Base-by-base conservation (phyloP, 2,113 vertebrate species). In the Gopherus evgoodei region DNA sequence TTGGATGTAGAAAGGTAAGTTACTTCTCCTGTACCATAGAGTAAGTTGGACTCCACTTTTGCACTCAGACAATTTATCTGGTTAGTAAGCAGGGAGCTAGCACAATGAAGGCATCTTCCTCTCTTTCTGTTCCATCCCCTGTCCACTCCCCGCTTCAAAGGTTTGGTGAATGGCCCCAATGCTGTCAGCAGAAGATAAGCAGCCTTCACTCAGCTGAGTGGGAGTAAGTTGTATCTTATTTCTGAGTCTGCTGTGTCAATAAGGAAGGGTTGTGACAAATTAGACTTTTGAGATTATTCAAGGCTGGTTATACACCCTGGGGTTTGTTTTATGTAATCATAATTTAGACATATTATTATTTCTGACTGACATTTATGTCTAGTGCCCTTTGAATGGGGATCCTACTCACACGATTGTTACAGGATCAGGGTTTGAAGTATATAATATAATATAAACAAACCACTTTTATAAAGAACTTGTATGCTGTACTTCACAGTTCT, bases 401-500 rank as follows among this genome's bases (percentile, higher is more conserved):
- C 8, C 8, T 1, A 88, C 4, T 16, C 5, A 81, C n/a, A 78
- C 6, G 31, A 2, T 1, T 42, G 5, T 35, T 56, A 14, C 62
- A 72, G 13, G 11, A 1, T 49, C 11, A 93, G 19, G 85, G 52
- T 1, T 6, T 53, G 53, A 53, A 53, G 53, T 21, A 53, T 21
- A 53, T 21, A 53, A 53, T 52, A 52, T 17, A 17, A 52, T 52
- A 53, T 21, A 53, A 42, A 81, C 35, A 22, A 81, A 80, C 2
- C 19, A 62, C 0, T 22, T 10, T 78, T 92, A 42, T 6, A 57
- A 29, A 2, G 1, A 0, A 0, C 31, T 1, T 49, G 29, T 19
- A 82, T 2, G 0, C 0, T 50, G 49, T 80, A 52, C 83, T 83
- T 89, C 16, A 84, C 2, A 1, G 2, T n/a, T 84, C 75, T 5